These are phyloP conservation scores for Drosophila yakuba DNA, from an alignment of 1,140 invertebrate species.

Conservation along the genomic window DNA sequence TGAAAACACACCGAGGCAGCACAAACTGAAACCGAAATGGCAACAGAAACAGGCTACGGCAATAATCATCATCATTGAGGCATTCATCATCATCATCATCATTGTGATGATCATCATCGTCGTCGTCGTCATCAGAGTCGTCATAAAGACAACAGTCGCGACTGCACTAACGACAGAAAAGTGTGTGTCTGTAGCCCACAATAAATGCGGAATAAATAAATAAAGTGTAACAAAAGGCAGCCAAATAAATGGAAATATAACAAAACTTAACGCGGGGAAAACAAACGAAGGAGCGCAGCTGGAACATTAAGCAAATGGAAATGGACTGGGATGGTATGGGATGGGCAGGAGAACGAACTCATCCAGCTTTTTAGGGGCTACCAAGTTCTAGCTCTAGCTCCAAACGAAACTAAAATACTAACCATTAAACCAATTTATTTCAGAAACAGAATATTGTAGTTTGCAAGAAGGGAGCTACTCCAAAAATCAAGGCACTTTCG, in stretches of 20 bases:
- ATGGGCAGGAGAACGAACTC: constrained; percentile 17
- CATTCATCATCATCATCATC: constrained; percentile 35
- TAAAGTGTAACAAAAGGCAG: constrained; percentile 80
- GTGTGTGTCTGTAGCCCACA: constrained; percentile 57
- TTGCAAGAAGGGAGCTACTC: too few species aligned
- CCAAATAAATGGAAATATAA: constrained; percentile 80
- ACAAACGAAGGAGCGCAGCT: constrained; percentile 49
- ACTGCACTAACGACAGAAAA: constrained; percentile 76
- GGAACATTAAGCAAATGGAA: constrained; percentile 41
- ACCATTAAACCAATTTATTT: too few species aligned
- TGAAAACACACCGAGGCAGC: constrained; percentile 64
- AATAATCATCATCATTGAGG: constrained; percentile 45
- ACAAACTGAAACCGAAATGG: constrained; percentile 41
- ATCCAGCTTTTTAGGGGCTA: neutral
- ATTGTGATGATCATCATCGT: constrained; percentile 28
- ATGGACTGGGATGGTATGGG: constrained; percentile 16
- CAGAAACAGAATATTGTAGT: too few species aligned
- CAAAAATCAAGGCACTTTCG: too few species aligned
- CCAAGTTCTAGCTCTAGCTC: neutral
- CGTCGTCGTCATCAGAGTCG: constrained; percentile 31
- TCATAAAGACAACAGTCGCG: constrained; percentile 71
- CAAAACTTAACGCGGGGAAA: constrained; percentile 70
- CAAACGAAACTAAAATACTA: too few species aligned
- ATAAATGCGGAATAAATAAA: constrained; percentile 81
- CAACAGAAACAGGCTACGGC: constrained; percentile 41